Evolutionary conservation across 1,140 invertebrate species (phyloP), one percentile per base, ranked within the genome.

Genomic region (Pseudoatta argentina): DNA sequence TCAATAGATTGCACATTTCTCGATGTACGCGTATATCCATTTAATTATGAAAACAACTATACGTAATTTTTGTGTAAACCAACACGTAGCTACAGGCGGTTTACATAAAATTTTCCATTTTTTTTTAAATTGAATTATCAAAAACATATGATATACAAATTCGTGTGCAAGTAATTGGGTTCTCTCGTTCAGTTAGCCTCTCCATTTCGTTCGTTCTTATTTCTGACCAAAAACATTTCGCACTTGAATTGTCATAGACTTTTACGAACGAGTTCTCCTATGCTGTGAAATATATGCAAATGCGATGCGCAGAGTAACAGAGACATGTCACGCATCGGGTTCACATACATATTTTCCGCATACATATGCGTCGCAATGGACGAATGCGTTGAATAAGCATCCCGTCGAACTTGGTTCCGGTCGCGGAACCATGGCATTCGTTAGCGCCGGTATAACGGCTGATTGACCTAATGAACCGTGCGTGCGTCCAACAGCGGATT

Each of bases 391-490:
- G 69, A 63, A 73, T 73, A 83, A 83, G 69, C 55, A 63, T 44
- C 24, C 64, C 27, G 64, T 66, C 73, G 24, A 75, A 63, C 85
- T 86, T 66, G 85, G 66, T 76, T 77, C 39, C 81, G 51, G 27
- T 39, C 24, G 39, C 30, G 39, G 81, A 76, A 76, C 30, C 76
- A 76, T 30, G 81, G 77, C 27, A 61, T 87, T 87, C 71, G 82
- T 85, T 76, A 87, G 86, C 71, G 27, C 18, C 39, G 14, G 48
- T 82, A 64, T 82, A 85, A 85, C 63, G 63, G 34, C 86, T 76
- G 71, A 63, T n/a, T 67, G 63, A 87, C 30, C 71, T 85, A 87
- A 87, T 87, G 86, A 85, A 87, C 81, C 79, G 83, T 67, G 79
- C 71, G 82, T 73, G 30, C 72, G 48, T 53, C 86, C 63, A 87